Base-by-base conservation (phyloP, 92 coral and sea anemone species). In the Virgularia gustaviana region DNA sequence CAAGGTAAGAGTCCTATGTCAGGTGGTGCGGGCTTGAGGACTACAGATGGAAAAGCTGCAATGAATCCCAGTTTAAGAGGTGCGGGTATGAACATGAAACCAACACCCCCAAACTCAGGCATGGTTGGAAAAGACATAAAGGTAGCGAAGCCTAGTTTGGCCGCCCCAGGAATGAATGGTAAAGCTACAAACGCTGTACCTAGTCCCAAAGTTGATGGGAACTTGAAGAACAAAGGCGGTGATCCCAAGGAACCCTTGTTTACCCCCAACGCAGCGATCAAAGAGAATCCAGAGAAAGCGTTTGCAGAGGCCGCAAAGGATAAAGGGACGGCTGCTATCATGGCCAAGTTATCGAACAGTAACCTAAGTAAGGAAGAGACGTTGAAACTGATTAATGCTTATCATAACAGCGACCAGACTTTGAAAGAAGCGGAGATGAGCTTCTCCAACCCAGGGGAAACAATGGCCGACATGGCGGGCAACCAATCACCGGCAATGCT, bases 321-420 rank as follows among this genome's bases (percentile, higher is more conserved):
- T 18, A 51, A 22, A n/a, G 27, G 33, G 13, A 29, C 32, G 30
- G 75, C 61, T 47, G 61, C 38, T n/a, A 68, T 61, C 3, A 68
- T 68, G 75, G 27, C 53, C 9, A n/a, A 19, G 51, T 24, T 68
- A 49, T 68, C 75, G 8, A 51, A 68, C 29, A 68, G 75, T 47
- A 68, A 68, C 45, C 33, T 68, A 61, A 68, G 75, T 13, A 35
- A 47, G 7, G 47, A 51, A 11, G 75, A 68, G 38, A 68, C 30
- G 51, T n/a, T 28, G 23, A 68, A 68, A 49, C 16, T 68, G 30
- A 68, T 68, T 6, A 68, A 68, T 6, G 39, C 13, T 3, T 68
- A 68, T 15, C 45, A 49, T 12, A 20, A 32, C 10, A 68, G 60
- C 61, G 29, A 49, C 27, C 47, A 68, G 57, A 20, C 32, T 7